These are phyloP conservation scores for Globia sparganii DNA, from an alignment of 2,888 invertebrate genomes.

Conservation along the genomic window DNA sequence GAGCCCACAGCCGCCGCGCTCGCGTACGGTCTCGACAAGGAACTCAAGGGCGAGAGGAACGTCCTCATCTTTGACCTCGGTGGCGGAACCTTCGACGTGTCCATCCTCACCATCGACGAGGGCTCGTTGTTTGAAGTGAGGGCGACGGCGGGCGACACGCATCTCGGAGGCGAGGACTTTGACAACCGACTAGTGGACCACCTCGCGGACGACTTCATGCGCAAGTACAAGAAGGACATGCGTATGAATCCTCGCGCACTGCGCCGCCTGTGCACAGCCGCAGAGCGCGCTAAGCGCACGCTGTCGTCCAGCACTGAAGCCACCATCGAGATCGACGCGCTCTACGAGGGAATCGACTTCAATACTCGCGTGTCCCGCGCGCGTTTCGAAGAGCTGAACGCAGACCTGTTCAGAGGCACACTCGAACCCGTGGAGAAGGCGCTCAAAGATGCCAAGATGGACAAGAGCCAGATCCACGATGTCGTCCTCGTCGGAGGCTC, in stretches of 20 bases:
- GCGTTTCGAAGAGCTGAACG: constrained; percentile 94
- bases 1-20: constrained; percentile 97
- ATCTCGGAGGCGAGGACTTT: constrained; percentile 94
- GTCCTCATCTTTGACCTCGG: constrained; percentile 94
- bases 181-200: constrained; percentile 92
- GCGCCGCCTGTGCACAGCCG: constrained; percentile 93
- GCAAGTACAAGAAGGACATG: constrained; percentile 93
- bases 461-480: constrained; percentile 94
- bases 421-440: constrained; percentile 95
- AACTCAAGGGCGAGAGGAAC: constrained; percentile 93
- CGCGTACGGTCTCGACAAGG: constrained; percentile 95
- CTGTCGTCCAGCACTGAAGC: constrained; percentile 94
- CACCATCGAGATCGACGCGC: constrained; percentile 93
- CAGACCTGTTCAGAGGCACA: constrained; percentile 93
- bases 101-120: constrained; percentile 96
- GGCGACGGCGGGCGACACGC: constrained; percentile 95
- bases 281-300: constrained; percentile 94
- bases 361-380: constrained; percentile 93
- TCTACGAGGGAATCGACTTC: constrained; percentile 93
- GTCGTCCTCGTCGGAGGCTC: constrained; percentile 96
- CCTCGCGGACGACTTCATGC: constrained; percentile 93
- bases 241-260: constrained; percentile 92
- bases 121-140: constrained; percentile 95
- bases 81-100: constrained; percentile 98
- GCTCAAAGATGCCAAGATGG: constrained; percentile 94